Conservation (phyloP, 2,113 vertebrate species). For the Cettia cetti region DNA sequence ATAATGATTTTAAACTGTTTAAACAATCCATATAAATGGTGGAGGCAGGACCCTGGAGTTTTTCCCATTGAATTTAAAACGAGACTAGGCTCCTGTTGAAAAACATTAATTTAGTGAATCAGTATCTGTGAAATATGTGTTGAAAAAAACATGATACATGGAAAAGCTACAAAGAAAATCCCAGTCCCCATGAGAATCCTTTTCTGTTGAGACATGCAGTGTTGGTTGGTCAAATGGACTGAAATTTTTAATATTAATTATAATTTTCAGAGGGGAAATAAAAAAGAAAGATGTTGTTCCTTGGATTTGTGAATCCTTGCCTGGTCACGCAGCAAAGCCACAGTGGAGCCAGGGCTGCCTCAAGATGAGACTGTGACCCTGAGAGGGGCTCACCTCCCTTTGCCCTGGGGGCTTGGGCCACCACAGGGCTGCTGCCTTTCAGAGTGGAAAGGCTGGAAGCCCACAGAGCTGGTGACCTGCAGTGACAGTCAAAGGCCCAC, state of each 20-base stretch:
- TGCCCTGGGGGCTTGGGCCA: background rate
- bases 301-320: background rate
- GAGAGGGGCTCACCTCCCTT: fast-evolving
- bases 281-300: background rate
- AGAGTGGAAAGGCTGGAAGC: background rate
- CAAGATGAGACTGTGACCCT: background rate
- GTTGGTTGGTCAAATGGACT: background rate
- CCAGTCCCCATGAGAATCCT: background rate
- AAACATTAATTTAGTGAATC: background rate
- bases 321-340: background rate
- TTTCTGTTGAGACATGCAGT: background rate
- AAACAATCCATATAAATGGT: background rate
- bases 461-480: background rate
- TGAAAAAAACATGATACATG: background rate
- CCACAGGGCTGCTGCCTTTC: background rate
- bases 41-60: background rate
- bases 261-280: background rate
- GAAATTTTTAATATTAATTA: background rate
- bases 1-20: background rate
- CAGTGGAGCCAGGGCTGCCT: background rate
- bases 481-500: background rate
- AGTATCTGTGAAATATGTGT: background rate
- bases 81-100: background rate
- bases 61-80: background rate
- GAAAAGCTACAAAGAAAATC: background rate